These are phyloP conservation scores for Tachina fera DNA, from an alignment of 2,888 invertebrate genomes.

Conservation along the genomic window DNA sequence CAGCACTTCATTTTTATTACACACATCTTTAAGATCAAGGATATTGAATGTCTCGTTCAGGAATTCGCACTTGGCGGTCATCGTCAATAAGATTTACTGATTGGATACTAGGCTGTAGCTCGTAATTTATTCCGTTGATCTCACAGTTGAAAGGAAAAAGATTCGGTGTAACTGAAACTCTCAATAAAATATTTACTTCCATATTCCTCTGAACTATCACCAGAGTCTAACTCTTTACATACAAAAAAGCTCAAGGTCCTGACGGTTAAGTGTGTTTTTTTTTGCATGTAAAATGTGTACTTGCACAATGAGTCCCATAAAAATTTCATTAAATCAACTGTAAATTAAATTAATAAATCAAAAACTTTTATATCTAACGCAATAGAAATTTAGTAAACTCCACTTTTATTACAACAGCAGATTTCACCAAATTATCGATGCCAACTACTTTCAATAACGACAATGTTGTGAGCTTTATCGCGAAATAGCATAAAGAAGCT, in stretches of 20 bases:
- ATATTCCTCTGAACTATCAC: neutral
- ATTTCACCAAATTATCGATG: neutral
- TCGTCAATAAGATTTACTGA: too few relatives aligned
- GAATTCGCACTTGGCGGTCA: too few relatives aligned
- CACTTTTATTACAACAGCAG: neutral
- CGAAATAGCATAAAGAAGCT: too few relatives aligned
- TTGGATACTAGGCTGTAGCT: too few relatives aligned
- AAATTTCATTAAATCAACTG: neutral
- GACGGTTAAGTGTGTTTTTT: neutral
- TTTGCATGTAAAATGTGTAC: neutral
- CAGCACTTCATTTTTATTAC: too few relatives aligned
- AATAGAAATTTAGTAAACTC: neutral
- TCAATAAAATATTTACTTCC: conserved; percentile 1
- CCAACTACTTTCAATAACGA: neutral
- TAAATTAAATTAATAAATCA: neutral
- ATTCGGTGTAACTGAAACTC: neutral
- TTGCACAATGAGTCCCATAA: neutral
- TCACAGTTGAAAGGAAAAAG: too few relatives aligned
- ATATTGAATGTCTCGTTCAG: too few relatives aligned
- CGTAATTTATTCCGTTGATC: too few relatives aligned
- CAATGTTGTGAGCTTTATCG: neutral
- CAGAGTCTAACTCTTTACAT: neutral
- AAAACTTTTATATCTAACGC: neutral
- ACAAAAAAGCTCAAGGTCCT: conserved; percentile 6
- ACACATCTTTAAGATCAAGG: too few relatives aligned